Evolutionary conservation across 92 coral and sea anemone genomes (phyloP), one percentile per base, ranked within the genome.

Genomic region (Muricea muricata): DNA sequence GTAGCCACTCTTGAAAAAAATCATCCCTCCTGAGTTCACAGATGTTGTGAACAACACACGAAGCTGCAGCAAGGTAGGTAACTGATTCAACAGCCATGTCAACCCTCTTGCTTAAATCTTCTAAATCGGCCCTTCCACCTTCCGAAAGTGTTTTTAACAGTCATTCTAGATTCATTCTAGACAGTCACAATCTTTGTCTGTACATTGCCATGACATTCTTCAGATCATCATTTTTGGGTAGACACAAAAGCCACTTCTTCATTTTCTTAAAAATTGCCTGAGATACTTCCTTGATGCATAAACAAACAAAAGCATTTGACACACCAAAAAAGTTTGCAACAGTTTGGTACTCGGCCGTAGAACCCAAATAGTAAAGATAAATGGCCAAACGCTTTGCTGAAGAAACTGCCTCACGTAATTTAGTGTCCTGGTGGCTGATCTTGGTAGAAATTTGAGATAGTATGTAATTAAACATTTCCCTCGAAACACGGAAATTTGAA

Each of bases 401-500:
- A 73, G 88, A 21, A 60, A 92, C 47, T 50, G 95, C 87, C 39
- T 75, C 78, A 56, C 86, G 92, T 60, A 88, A 17, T 80, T 24
- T 33, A 39, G 88, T 88, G 55, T 88, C 92, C 72, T 91, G 69
- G 20, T 65, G 86, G 63, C n/a, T 23, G 50, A 88, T 86, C 56
- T 86, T 85, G 58, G 40, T 78, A 18, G 73, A 45, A 81, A 82
- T 76, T 74, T 81, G 66, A 45, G 37, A 28, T 23, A 79, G 57
- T 35, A 86, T 73, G 66, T 54, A 54, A 15, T 54, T 75, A 63
- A 90, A 90, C 21, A 87, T 91, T 37, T 65, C 89, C 54, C 85
- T 84, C 30, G 91, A 69, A 18, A 91, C 80, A 35, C 91, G 30
- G 24, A 91, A 87, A 80, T 91, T 91, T 21, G 55, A 80, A 79